These are phyloP conservation scores for Atrina japonica DNA, from an alignment of 2,888 invertebrate species.

Conservation along the genomic window DNA sequence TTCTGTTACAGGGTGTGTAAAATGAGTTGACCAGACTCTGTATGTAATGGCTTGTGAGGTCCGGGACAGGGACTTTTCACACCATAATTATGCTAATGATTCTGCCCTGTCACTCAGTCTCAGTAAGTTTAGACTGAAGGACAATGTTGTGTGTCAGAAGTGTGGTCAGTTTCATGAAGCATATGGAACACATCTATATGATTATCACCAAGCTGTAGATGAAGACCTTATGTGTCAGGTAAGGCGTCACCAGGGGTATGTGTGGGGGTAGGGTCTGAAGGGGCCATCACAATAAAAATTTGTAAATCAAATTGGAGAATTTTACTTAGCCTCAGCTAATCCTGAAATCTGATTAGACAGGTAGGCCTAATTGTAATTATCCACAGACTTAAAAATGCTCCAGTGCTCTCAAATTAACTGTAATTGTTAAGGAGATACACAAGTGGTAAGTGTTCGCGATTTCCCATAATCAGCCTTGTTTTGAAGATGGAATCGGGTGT, in stretches of 20 bases:
- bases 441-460: too few relatives aligned
- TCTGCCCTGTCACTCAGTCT: conserved; percentile 47
- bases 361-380: too few relatives aligned
- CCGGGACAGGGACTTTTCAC: conserved; percentile 8
- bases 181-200: conserved; percentile 80
- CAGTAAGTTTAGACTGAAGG: conserved; percentile 57
- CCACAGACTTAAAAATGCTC: too few relatives aligned
- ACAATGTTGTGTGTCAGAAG: conserved; percentile 69
- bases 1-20: neutral
- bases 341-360: neutral
- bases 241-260: too few relatives aligned
- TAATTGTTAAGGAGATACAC: too few relatives aligned
- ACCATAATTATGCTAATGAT: conserved; percentile 44
- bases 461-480: too few relatives aligned
- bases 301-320: neutral
- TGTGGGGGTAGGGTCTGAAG: too few relatives aligned
- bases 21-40: too few relatives aligned
- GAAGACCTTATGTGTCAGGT: conserved; percentile 81
- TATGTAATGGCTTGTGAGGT: conserved; percentile 21
- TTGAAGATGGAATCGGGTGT: too few relatives aligned
- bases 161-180: conserved; percentile 78
- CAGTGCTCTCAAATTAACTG: too few relatives aligned
- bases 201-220: conserved; percentile 81
- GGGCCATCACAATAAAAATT: too few relatives aligned
- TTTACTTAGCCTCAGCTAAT: too few relatives aligned